A percentile compares a stretch with the other conserved stretches of the same genome.
phyloP scores from a whole-genome alignment of 1,140 invertebrate species.

The Pseudoatta argentina region DNA sequence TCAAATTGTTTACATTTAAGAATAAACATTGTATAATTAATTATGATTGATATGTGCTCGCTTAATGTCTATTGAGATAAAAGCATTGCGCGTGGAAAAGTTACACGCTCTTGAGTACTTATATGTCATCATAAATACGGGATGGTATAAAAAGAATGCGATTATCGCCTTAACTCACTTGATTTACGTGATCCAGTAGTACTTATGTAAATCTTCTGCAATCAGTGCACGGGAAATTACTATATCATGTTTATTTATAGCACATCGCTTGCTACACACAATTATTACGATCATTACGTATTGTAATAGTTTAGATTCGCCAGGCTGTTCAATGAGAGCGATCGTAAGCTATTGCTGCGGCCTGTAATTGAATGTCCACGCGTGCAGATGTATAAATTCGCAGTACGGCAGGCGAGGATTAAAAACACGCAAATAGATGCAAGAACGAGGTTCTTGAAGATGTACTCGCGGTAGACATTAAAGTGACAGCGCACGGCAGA shows the following conservation, averaged over 20 bases:
- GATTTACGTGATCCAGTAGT: conserved; percentile 28
- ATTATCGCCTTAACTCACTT: conserved; percentile 36
- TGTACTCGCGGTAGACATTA: conserved; percentile 23
- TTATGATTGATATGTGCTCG: conserved; percentile 19
- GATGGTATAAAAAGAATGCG: background rate
- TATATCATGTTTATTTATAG: conserved; percentile 28
- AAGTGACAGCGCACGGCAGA: background rate
- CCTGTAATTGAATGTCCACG: conserved; percentile 54
- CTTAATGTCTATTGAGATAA: conserved; percentile 6
- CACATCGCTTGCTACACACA: conserved; percentile 33
- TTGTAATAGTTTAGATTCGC: conserved; percentile 53
- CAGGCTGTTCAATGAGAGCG: background rate
- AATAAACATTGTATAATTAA: background rate
- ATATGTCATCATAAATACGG: conserved; percentile 34
- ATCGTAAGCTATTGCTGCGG: conserved; percentile 11
- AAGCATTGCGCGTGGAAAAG: conserved; percentile 15
- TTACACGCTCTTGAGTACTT: conserved; percentile 27
- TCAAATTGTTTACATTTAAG: background rate
- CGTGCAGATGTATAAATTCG: conserved; percentile 42
- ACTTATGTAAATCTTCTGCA: conserved; percentile 47
- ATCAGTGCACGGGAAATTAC: conserved; percentile 24
- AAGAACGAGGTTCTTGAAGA: conserved; percentile 38
- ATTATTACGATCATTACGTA: conserved; percentile 62
- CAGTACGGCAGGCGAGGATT: background rate
- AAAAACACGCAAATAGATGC: conserved; percentile 27